Evolutionary conservation across 2,113 vertebrate species (phyloP).

Genomic region (Etia nguti): DNA sequence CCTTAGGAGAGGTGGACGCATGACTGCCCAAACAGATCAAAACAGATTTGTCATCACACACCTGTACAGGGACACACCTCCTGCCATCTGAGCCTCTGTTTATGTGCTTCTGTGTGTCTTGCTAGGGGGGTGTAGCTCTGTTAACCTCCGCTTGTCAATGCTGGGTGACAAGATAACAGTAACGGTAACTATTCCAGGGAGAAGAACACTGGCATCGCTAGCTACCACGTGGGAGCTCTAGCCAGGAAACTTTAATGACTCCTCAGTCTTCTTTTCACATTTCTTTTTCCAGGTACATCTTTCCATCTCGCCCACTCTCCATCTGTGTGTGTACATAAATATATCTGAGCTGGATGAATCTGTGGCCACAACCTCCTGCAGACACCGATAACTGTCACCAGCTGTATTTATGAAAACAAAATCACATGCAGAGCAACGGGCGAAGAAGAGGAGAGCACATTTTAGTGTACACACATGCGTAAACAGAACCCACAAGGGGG

Average conservation of each 20-base stretch:
- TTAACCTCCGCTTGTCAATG: background rate
- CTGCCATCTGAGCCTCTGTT: background rate
- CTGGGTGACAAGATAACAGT: background rate
- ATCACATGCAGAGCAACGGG: background rate
- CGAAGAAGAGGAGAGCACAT: background rate
- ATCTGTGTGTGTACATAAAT: background rate
- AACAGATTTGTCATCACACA: conserved; percentile 51
- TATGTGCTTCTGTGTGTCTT: background rate
- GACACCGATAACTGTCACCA: background rate
- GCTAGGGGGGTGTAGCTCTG: background rate
- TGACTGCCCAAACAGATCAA: conserved; percentile 46
- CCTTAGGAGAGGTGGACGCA: conserved; percentile 36
- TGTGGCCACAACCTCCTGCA: background rate
- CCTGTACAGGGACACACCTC: conserved; percentile 21
- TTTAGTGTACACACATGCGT: background rate
- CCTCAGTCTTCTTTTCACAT: background rate
- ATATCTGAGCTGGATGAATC: background rate
- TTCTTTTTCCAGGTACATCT: background rate
- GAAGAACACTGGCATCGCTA: background rate
- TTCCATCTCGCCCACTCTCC: background rate
- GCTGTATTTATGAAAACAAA: background rate
- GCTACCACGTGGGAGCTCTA: background rate
- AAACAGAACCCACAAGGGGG: conserved; percentile 48
- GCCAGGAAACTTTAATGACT: background rate
- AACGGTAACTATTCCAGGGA: background rate